Percentiles rank a stretch among this genome's conserved stretches.
phyloP scores from a whole-genome alignment of 1,140 invertebrate genomes.

The Heliconius nattereri region DNA sequence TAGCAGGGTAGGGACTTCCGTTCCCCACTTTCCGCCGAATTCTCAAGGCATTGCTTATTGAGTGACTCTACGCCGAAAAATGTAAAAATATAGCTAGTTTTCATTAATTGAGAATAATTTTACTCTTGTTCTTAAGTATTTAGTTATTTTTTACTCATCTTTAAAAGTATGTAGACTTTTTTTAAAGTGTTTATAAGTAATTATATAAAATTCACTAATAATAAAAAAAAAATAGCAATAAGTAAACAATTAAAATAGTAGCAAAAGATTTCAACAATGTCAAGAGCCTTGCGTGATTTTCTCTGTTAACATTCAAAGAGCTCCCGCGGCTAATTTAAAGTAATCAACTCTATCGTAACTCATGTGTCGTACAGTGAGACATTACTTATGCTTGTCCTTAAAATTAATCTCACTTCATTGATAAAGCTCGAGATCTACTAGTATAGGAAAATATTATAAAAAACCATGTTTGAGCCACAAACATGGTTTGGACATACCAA shows the following conservation, averaged over 20 bases:
- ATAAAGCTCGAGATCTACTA: too few species aligned
- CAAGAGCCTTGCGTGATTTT: slow-evolving; percentile 59
- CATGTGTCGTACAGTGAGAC: slow-evolving; percentile 47
- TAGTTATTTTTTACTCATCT: neutral
- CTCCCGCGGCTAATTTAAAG: slow-evolving; percentile 50
- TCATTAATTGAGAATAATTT: neutral
- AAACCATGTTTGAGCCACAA: too few species aligned
- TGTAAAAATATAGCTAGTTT: too few species aligned
- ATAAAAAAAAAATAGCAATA: neutral
- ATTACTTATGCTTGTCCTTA: slow-evolving; percentile 9
- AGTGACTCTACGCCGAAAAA: too few species aligned
- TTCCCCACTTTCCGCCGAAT: too few species aligned
- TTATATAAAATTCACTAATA: neutral
- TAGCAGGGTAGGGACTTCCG: too few species aligned
- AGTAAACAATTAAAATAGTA: slow-evolving; percentile 2
- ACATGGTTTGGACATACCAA: too few species aligned
- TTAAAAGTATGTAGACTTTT: neutral
- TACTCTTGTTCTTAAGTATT: neutral
- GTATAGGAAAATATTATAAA: too few species aligned
- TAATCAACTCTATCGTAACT: slow-evolving; percentile 58
- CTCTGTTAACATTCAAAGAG: slow-evolving; percentile 48
- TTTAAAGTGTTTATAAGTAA: neutral
- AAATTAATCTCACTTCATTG: neutral
- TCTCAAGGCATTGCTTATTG: too few species aligned
- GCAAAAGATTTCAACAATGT: slow-evolving; percentile 44